Percentiles rank a stretch among this genome's conserved stretches.
Evolutionary conservation across 2,113 vertebrate genomes (phyloP).

Genomic region (Apistogramma diplotaenia): DNA sequence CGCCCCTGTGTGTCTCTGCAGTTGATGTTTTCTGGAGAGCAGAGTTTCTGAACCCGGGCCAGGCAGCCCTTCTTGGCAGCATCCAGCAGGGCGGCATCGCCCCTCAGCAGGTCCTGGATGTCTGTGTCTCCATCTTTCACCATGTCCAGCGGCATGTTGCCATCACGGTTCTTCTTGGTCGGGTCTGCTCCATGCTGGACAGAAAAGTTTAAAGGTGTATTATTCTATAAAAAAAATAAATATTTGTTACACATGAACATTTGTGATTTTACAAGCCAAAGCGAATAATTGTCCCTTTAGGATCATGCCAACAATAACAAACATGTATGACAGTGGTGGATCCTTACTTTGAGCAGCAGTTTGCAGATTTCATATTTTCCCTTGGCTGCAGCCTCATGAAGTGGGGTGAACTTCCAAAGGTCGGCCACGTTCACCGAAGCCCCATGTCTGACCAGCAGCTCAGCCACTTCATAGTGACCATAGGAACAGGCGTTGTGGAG

Average conservation of each 20-base stretch:
- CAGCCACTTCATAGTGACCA: conserved; percentile 96
- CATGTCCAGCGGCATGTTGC: conserved; percentile 95
- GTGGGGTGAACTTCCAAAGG: conserved; percentile 97
- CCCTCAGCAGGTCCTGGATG: conserved; percentile 95
- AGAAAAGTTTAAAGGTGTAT: background rate
- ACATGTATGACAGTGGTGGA: background rate
- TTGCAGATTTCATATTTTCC: conserved; percentile 99
- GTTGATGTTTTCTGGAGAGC: conserved; percentile 96
- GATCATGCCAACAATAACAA: background rate
- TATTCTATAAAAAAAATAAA: background rate
- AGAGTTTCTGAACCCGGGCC: conserved; percentile 96
- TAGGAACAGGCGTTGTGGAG: conserved; percentile 99
- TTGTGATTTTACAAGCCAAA: background rate
- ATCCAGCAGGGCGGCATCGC: conserved; percentile 93
- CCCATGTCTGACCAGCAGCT: conserved; percentile 92
- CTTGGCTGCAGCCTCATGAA: conserved; percentile 98
- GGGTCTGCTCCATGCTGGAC: conserved; percentile 94
- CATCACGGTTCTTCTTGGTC: conserved; percentile 97
- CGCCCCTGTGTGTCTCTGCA: conserved; percentile 97
- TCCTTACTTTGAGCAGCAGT: conserved; percentile 86
- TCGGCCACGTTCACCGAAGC: conserved; percentile 98
- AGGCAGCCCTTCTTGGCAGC: conserved; percentile 98
- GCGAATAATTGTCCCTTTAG: background rate
- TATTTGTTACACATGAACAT: background rate
- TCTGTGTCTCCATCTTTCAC: conserved; percentile 99